phyloP scores from a whole-genome alignment of 2,113 vertebrate species.

The Leucopternis melanops region DNA sequence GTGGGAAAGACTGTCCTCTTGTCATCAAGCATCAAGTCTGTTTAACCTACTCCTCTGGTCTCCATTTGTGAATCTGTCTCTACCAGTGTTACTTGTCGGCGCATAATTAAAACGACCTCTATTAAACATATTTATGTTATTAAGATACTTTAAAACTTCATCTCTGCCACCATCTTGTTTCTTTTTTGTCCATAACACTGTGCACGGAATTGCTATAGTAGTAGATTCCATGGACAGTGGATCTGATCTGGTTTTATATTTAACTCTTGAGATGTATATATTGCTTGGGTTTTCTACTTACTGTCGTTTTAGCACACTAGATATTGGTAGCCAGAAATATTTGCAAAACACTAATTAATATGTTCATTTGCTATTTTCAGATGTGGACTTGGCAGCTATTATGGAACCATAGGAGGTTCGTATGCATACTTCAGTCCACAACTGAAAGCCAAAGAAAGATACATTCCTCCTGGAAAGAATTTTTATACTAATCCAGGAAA shows the following conservation, averaged over 20 bases:
- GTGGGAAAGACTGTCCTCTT: background rate
- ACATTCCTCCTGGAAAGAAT: constrained; percentile 77
- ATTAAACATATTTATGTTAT: background rate
- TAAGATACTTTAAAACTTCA: background rate
- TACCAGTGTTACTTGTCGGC: background rate
- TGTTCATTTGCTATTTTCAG: constrained; percentile 56
- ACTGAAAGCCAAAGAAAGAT: constrained; percentile 51
- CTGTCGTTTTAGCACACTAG: background rate
- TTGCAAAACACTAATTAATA: background rate
- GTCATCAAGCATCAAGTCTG: background rate
- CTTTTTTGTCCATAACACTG: background rate
- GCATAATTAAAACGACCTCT: background rate
- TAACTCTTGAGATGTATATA: background rate
- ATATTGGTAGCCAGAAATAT: background rate
- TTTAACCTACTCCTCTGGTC: background rate
- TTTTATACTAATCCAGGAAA: constrained; percentile 83
- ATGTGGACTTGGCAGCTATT: constrained; percentile 80
- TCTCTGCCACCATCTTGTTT: background rate
- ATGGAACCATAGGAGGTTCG: constrained; percentile 81
- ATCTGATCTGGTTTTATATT: background rate
- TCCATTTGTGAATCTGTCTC: background rate
- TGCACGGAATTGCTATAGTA: background rate
- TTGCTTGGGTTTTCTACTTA: background rate
- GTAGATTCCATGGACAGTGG: background rate
- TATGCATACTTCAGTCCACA: constrained; percentile 74